These are phyloP conservation scores for Serripes groenlandicus DNA, from an alignment of 2,888 invertebrate genomes.

Conservation along the genomic window DNA sequence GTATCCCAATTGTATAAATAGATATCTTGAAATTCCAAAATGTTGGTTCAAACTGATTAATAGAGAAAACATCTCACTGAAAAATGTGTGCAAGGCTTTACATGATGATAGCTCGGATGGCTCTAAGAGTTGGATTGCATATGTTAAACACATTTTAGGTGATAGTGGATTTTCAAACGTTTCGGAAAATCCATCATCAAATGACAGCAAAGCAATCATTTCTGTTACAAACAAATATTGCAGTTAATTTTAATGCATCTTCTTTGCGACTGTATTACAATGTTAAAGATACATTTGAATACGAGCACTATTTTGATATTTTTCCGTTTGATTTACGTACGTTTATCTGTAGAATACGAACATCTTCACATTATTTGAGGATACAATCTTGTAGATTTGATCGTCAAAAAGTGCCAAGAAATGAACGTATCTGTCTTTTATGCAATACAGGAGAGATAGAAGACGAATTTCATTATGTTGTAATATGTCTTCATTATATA, in stretches of 20 bases:
- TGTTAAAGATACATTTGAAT: neutral
- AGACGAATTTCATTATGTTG: conserved; percentile 5
- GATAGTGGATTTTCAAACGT: conserved; percentile 2
- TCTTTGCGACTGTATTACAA: neutral
- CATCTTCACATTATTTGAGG: neutral
- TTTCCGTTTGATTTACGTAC: neutral
- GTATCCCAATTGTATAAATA: neutral
- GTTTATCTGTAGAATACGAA: neutral
- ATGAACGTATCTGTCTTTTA: neutral
- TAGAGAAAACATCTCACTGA: neutral
- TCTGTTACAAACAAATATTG: no score
- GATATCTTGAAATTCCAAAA: neutral
- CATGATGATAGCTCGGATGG: neutral
- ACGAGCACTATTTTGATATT: neutral
- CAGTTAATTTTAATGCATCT: neutral
- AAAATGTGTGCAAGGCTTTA: neutral
- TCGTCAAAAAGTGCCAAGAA: neutral
- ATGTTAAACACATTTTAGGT: neutral
- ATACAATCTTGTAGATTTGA: conserved; percentile 4
- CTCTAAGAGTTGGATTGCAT: neutral
- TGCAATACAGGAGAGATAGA: conserved; percentile 6
- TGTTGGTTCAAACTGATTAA: conserved; percentile 4
- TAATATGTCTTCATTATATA: neutral
- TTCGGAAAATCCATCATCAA: conserved; percentile 13
- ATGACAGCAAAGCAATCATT: no score